phyloP scores from a whole-genome alignment of 1,140 invertebrate species.

The Bombus soroeensis region DNA sequence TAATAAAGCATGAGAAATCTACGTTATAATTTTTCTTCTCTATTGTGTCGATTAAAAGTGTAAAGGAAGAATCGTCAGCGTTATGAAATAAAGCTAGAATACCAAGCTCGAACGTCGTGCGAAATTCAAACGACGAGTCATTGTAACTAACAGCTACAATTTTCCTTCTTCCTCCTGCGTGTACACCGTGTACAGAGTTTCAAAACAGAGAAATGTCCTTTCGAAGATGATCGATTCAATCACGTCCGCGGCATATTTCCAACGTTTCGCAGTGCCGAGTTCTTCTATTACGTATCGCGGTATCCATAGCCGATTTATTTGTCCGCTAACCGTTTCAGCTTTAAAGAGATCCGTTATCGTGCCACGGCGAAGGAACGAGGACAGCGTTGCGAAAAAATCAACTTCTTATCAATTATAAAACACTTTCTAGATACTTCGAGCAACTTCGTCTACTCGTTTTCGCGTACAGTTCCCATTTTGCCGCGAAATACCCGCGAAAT shows the following conservation, averaged over 20 bases:
- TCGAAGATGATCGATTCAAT: constrained; percentile 34
- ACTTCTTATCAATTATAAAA: not conserved
- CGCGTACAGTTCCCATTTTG: not conserved
- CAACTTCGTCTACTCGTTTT: not conserved
- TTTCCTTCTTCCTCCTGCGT: not conserved
- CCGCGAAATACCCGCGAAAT: not conserved
- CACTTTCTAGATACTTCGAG: not conserved
- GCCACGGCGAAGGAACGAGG: not conserved
- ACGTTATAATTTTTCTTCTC: not conserved
- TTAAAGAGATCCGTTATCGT: not conserved
- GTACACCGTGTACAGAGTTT: not conserved
- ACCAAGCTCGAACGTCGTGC: not conserved
- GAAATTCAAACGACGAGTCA: not conserved
- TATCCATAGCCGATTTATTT: constrained; percentile 4
- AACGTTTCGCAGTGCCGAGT: not conserved
- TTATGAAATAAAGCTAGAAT: not conserved
- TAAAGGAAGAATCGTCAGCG: not conserved
- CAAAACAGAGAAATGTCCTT: constrained; percentile 39
- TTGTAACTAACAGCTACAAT: not conserved
- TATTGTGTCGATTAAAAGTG: not conserved
- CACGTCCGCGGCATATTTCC: not conserved
- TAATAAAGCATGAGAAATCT: constrained; percentile 5
- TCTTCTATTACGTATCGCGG: not conserved
- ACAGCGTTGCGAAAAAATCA: not conserved
- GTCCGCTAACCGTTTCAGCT: too few relatives aligned